Conservation (phyloP, 2,888 invertebrate species). For the Eustalomyia histrio region DNA sequence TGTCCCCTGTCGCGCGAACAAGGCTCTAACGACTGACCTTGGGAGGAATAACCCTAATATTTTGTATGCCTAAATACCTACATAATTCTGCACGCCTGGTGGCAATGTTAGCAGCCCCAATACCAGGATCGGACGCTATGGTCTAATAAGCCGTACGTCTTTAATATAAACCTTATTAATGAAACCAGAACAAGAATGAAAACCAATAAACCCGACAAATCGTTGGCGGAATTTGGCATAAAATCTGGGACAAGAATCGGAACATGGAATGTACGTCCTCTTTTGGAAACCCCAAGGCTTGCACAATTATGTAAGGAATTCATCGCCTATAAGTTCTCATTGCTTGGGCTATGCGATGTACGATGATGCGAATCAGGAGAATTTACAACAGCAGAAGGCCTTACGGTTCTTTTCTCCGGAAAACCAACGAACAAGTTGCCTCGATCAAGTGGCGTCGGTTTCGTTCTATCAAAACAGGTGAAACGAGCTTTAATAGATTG, state of each 20-base stretch:
- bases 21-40: no score
- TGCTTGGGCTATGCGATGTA: not conserved
- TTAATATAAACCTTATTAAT: not conserved
- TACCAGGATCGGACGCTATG: not conserved
- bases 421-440: not conserved
- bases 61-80: no score
- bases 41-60: no score
- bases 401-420: constrained; percentile 3
- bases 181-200: not conserved
- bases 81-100: not conserved
- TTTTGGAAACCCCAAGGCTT: not conserved
- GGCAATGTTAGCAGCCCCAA: not conserved
- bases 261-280: constrained; percentile 21
- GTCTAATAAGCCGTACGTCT: not conserved
- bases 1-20: no score
- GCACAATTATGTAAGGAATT: constrained; percentile 2
- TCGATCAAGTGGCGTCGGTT: not conserved
- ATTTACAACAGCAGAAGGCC: constrained; percentile 9
- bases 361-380: constrained; percentile 17
- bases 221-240: not conserved
- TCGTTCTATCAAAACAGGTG: not conserved
- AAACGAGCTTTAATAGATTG: not conserved
- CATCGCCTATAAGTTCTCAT: not conserved
- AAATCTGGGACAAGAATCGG: constrained; percentile 14
- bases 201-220: not conserved